A percentile compares a stretch with the other conserved stretches of the same genome.
phyloP scores from a whole-genome alignment of 23 tunicate species.

The Styela clava region DNA sequence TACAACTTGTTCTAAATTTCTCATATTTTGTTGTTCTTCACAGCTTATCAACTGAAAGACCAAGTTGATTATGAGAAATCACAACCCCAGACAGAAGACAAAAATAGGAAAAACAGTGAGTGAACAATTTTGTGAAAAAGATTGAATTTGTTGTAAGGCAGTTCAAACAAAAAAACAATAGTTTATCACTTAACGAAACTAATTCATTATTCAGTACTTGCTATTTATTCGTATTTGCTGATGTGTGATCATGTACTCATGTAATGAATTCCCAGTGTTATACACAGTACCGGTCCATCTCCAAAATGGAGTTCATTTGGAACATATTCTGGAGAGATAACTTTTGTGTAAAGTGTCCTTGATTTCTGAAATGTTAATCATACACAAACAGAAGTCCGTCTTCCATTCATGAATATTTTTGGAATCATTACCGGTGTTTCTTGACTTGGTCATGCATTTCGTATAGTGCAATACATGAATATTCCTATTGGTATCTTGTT shows the following conservation, averaged over 20 bases:
- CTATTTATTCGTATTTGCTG: background rate
- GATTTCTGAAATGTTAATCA: too few species aligned
- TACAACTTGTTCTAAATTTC: too few species aligned
- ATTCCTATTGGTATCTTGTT: background rate
- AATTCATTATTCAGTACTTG: background rate
- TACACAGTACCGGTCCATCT: too few species aligned
- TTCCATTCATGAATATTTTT: too few species aligned
- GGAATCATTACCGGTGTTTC: too few species aligned
- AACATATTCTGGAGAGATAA: too few species aligned
- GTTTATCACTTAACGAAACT: background rate
- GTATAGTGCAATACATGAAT: background rate
- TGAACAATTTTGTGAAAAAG: background rate
- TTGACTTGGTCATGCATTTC: too few species aligned
- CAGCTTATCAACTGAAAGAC: slow-evolving; percentile 12
- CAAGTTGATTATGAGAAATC: slow-evolving; percentile 15
- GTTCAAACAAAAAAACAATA: background rate
- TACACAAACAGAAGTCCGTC: too few species aligned
- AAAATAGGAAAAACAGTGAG: background rate
- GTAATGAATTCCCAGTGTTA: too few species aligned
- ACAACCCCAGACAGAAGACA: background rate
- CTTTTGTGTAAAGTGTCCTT: too few species aligned
- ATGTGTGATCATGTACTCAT: too few species aligned
- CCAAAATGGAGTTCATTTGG: background rate
- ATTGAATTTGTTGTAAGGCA: background rate
- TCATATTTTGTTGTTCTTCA: background rate